Evolutionary conservation across 1,140 invertebrate genomes (phyloP), one percentile per base, ranked within the genome.

Genomic region (Pogonognathellus flavescens): DNA sequence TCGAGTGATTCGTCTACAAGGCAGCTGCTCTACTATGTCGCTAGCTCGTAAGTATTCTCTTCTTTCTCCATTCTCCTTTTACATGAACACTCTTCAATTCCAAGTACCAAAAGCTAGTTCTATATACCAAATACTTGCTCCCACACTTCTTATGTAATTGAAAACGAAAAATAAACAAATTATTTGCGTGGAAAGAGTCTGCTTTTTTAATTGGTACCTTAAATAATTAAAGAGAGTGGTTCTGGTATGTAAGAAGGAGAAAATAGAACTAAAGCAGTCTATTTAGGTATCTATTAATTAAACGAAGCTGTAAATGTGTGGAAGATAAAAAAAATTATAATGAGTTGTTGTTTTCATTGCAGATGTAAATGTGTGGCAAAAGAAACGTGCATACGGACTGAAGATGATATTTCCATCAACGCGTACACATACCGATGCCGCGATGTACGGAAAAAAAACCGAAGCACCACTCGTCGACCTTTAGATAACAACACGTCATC

Each of bases 361-460:
- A 94, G 93, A 72, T 94, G 94, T 88, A 88, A 89, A 14, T 94
- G 94, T 87, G 88, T 89, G 0, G 86, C 90, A 53, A 90, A 89
- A 1, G 90, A 89, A 49, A 90, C 89, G 25, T 94, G 94, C 88
- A 84, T 92, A 5, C 90, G 91, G 52, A 89, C 91, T 3, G 92
- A 92, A 11, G 93, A 94, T 85, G 93, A 94, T 87, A 87, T 92
- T 5, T 91, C 92, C 3, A 92, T 92, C 14, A 92, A 91, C 20
- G 92, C 93, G 0, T 94, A 93, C 88, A 92, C 94, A 0, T 93
- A 93, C 88, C 91, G 91, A 18, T 94, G 93, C 88, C 89, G 90
- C 59, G 91, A 90, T 83, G 90, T 89, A 16, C 90, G 85, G 85
- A 86, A 81, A 80, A 80, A 72, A 57, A 87, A 85, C 53, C 52